Conservation (phyloP, 1,140 invertebrate genomes). For the Choristoneura fumiferana region DNA sequence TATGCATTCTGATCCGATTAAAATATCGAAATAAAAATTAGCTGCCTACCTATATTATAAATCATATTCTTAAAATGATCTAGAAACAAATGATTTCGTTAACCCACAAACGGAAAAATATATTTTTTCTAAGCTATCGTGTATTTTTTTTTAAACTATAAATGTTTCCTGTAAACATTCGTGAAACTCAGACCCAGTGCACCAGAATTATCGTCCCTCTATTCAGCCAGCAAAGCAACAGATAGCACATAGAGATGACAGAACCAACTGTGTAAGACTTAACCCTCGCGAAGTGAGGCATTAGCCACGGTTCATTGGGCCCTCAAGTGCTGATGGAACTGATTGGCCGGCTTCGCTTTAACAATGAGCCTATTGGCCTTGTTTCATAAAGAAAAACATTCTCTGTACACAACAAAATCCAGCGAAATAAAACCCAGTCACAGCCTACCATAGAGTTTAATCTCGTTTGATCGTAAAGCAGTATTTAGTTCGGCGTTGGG, state of each 20-base stretch:
- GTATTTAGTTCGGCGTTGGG: slow-evolving; percentile 22
- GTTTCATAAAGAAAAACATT: slow-evolving; percentile 31
- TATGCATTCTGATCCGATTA: too few relatives aligned
- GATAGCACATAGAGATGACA: slow-evolving; percentile 61
- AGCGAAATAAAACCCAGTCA: slow-evolving; percentile 28
- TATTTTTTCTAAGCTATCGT: too few relatives aligned
- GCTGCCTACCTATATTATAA: too few relatives aligned
- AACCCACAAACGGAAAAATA: too few relatives aligned
- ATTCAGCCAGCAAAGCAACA: slow-evolving; percentile 36
- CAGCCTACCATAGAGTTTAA: slow-evolving; percentile 1
- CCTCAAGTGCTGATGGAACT: slow-evolving; percentile 72
- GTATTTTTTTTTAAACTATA: too few relatives aligned
- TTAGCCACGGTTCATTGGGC: slow-evolving; percentile 71
- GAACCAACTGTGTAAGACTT: slow-evolving; percentile 68
- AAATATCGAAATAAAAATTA: too few relatives aligned
- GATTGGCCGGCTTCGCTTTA: slow-evolving; percentile 68
- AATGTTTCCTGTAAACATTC: not conserved
- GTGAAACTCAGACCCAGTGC: not conserved
- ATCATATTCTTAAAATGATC: too few relatives aligned
- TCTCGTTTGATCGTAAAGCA: slow-evolving; percentile 22
- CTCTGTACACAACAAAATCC: slow-evolving; percentile 11
- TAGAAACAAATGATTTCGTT: too few relatives aligned
- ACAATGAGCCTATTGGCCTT: slow-evolving; percentile 54
- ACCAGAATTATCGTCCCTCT: not conserved
- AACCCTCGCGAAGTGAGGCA: slow-evolving; percentile 62